Conservation (phyloP, 2,888 invertebrate genomes). For the Synanthedon formicaeformis region DNA sequence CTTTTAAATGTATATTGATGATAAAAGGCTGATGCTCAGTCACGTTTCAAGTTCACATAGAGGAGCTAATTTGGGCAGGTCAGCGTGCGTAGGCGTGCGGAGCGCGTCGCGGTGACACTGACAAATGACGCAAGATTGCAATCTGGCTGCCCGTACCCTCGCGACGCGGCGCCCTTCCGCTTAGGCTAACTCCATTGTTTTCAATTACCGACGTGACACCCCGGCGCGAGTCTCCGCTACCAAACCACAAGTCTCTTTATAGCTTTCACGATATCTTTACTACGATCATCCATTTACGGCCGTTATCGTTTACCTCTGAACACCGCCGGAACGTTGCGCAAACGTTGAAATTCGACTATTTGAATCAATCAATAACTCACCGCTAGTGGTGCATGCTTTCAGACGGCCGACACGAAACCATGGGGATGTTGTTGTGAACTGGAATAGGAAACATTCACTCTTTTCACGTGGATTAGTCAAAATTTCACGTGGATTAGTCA, state of each 20-base stretch:
- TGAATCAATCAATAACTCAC: slow-evolving; percentile 53
- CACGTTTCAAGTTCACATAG: background rate
- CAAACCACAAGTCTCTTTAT: slow-evolving; percentile 58
- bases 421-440: slow-evolving; percentile 79
- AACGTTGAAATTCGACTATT: slow-evolving; percentile 23
- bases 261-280: slow-evolving; percentile 49
- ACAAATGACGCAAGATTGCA: slow-evolving; percentile 83
- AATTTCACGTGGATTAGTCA: background rate
- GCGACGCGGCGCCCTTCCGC: slow-evolving; percentile 45
- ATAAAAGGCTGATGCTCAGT: background rate
- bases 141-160: slow-evolving; percentile 72
- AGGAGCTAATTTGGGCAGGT: slow-evolving; percentile 54
- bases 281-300: slow-evolving; percentile 52
- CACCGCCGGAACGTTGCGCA: slow-evolving; percentile 9
- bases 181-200: slow-evolving; percentile 63
- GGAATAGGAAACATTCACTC: slow-evolving; percentile 57
- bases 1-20: background rate
- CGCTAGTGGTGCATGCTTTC: slow-evolving; percentile 57
- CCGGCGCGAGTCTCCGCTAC: slow-evolving; percentile 45
- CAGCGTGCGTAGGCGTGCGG: slow-evolving; percentile 48
- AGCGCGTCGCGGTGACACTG: slow-evolving; percentile 73
- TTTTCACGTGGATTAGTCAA: slow-evolving; percentile 34
- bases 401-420: slow-evolving; percentile 83
- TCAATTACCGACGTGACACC: slow-evolving; percentile 68
- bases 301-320: slow-evolving; percentile 43